These are phyloP conservation scores for Hepsetus odoe DNA, from an alignment of 2,113 vertebrate genomes.

Conservation along the genomic window DNA sequence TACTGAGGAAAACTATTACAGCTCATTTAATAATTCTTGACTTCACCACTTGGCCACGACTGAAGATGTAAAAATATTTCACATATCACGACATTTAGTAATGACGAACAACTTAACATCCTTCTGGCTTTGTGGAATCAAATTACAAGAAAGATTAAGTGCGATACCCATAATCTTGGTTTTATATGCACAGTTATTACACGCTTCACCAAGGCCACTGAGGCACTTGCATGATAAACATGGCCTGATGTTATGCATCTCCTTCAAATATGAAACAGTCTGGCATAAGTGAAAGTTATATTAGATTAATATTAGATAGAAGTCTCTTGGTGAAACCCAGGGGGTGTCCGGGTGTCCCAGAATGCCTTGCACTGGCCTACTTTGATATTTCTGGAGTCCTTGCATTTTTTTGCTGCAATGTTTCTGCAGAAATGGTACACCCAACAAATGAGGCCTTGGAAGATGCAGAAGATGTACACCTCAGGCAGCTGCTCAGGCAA, in stretches of 20 bases:
- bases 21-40: not conserved
- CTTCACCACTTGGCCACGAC: not conserved
- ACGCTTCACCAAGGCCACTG: not conserved
- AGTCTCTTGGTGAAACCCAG: conserved; percentile 69
- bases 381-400: conserved; percentile 76
- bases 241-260: conserved; percentile 20
- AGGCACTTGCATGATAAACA: conserved; percentile 8
- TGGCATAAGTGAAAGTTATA: conserved; percentile 38
- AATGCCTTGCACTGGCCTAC: conserved; percentile 78
- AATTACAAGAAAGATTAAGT: conserved; percentile 5
- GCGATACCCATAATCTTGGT: conserved; percentile 9
- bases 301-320: conserved; percentile 47
- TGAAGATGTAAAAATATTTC: not conserved
- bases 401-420: conserved; percentile 51
- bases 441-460: conserved; percentile 22
- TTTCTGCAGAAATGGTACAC: conserved; percentile 33
- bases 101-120: conserved; percentile 6
- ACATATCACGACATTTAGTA: not conserved
- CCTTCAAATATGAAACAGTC: conserved; percentile 37
- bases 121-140: not conserved
- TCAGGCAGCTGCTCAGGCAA: not conserved
- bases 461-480: not conserved
- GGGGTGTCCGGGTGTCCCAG: conserved; percentile 76
- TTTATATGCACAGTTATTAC: not conserved
- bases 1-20: not conserved